These are phyloP conservation scores for Muschampia plurimacula DNA, from an alignment of 2,888 invertebrate genomes.

Conservation along the genomic window DNA sequence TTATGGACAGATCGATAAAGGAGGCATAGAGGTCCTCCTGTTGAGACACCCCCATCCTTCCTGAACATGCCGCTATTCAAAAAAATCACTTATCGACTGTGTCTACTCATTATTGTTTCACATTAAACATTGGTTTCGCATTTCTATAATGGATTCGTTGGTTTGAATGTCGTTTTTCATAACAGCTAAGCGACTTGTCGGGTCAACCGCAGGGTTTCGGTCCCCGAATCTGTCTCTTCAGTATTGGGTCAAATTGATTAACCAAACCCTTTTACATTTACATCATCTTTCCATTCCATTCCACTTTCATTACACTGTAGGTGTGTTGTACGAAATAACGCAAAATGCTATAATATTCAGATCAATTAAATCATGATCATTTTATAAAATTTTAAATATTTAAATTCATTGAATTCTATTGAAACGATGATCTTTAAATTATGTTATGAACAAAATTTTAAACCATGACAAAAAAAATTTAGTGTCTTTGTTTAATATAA, in stretches of 20 bases:
- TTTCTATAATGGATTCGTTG: constrained; percentile 11
- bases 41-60: neutral
- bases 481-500: too few species aligned
- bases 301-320: neutral
- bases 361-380: neutral
- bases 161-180: constrained; percentile 5
- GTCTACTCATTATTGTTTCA: neutral
- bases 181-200: neutral
- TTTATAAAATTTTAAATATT: neutral
- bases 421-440: too few species aligned
- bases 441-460: too few species aligned
- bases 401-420: too few species aligned
- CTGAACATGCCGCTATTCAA: neutral
- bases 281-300: constrained; percentile 1
- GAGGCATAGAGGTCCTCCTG: neutral
- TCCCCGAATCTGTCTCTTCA: neutral
- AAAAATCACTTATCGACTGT: neutral
- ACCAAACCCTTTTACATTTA: constrained; percentile 19
- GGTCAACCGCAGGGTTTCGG: constrained; percentile 2
- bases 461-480: too few species aligned
- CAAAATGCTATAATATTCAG: too few species aligned
- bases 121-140: neutral
- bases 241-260: constrained; percentile 30
- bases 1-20: neutral
- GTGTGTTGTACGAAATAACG: too few species aligned